Evolutionary conservation across 2,797 vertebrate genomes (phyloP).

Genomic region (Acanthopagrus latus): DNA sequence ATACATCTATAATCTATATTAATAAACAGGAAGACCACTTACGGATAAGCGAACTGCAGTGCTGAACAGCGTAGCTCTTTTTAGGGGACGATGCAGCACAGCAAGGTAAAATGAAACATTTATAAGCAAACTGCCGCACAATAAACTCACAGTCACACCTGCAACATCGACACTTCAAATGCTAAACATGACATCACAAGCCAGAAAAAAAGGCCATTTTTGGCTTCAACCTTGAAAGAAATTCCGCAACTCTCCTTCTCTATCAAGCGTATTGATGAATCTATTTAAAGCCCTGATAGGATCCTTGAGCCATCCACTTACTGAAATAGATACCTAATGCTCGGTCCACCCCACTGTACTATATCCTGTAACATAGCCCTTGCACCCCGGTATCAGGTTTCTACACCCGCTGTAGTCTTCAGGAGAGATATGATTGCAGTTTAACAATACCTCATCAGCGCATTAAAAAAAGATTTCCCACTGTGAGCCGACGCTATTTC

Average conservation of each 20-base stretch:
- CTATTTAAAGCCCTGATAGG: slow-evolving; percentile 72
- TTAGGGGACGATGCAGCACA: slow-evolving; percentile 16
- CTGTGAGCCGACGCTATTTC: slow-evolving; percentile 54
- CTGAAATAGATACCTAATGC: slow-evolving; percentile 70
- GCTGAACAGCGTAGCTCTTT: slow-evolving; percentile 26
- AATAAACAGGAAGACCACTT: background rate
- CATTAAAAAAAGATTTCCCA: slow-evolving; percentile 61
- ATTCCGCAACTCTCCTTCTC: slow-evolving; percentile 50
- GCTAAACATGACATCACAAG: background rate
- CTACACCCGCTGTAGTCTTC: slow-evolving; percentile 39
- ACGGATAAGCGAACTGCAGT: background rate
- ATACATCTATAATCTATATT: background rate
- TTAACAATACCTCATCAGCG: slow-evolving; percentile 59
- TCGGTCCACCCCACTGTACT: slow-evolving; percentile 33
- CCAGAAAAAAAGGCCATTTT: slow-evolving; percentile 19
- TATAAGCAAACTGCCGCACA: slow-evolving; percentile 25
- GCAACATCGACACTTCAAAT: slow-evolving; percentile 6
- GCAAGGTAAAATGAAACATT: slow-evolving; percentile 56
- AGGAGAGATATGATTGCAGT: slow-evolving; percentile 51
- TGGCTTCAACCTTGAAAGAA: slow-evolving; percentile 68
- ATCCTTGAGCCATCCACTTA: slow-evolving; percentile 65
- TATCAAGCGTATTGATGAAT: slow-evolving; percentile 74
- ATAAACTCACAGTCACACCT: slow-evolving; percentile 12
- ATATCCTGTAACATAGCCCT: slow-evolving; percentile 68
- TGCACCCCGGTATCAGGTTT: slow-evolving; percentile 50